Evolutionary conservation across 2,113 vertebrate species (phyloP).

Genomic region (Kobus ellipsiprymnus): DNA sequence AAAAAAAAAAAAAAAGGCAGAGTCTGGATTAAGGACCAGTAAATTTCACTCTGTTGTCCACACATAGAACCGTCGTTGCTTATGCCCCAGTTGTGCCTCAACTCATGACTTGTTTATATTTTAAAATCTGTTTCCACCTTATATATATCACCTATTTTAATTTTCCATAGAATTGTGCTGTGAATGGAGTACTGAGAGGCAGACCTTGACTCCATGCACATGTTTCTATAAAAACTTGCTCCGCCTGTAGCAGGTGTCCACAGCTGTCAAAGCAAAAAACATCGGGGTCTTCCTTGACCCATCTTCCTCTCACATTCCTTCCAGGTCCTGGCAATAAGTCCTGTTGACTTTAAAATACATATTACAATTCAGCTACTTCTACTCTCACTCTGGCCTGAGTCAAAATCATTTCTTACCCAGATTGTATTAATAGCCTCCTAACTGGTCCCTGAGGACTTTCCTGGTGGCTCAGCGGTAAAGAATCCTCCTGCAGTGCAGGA

Average conservation of each 20-base stretch:
- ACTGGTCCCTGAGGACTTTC: background rate
- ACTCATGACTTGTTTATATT: background rate
- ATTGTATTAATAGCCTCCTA: background rate
- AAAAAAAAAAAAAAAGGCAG: background rate
- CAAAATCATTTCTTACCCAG: background rate
- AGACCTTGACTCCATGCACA: background rate
- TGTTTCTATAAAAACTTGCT: background rate
- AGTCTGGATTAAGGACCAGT: background rate
- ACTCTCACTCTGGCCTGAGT: background rate
- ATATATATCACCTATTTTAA: background rate
- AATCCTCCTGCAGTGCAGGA: background rate
- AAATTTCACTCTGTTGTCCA: fast-evolving
- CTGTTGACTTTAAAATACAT: background rate
- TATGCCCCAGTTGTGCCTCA: background rate
- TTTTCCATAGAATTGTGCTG: too few relatives aligned
- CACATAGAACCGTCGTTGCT: background rate
- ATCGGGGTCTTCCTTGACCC: background rate
- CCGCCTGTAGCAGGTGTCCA: background rate
- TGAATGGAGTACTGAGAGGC: background rate
- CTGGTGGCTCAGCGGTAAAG: background rate
- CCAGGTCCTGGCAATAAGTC: background rate
- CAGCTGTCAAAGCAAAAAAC: background rate
- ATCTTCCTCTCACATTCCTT: too few relatives aligned
- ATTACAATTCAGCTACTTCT: background rate
- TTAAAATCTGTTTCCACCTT: background rate